Percentiles rank a stretch among this genome's conserved stretches.
Conservation (phyloP, 2,797 vertebrate genomes). For the Micromesistius poutassou region DNA sequence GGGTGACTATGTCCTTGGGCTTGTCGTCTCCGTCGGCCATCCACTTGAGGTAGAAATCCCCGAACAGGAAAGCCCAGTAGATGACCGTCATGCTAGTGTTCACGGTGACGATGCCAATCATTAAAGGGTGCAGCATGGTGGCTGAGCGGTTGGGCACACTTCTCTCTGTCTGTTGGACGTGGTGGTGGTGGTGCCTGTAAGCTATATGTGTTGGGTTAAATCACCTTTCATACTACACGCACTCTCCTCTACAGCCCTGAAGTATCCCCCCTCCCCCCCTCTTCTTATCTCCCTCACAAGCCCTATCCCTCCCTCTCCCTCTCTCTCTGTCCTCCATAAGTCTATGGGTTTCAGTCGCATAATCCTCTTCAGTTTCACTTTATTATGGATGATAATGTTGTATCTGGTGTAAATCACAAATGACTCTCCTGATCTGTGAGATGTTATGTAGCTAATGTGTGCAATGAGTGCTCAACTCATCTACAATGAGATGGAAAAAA, state of each 20-base stretch:
- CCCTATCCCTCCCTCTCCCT: constrained; percentile 21
- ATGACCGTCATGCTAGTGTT: constrained; percentile 64
- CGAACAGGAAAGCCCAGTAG: constrained; percentile 67
- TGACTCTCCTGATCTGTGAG: constrained; percentile 14
- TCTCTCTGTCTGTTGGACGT: constrained; percentile 22
- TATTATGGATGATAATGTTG: constrained; percentile 58
- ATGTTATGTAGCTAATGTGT: background rate
- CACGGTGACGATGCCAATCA: constrained; percentile 61
- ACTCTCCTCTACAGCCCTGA: constrained; percentile 31
- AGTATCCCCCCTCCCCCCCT: constrained; percentile 12
- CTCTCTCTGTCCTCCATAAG: constrained; percentile 48
- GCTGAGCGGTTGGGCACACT: constrained; percentile 16
- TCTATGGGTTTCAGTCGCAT: constrained; percentile 48
- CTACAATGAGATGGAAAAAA: background rate
- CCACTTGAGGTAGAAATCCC: constrained; percentile 58
- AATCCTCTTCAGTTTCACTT: constrained; percentile 70
- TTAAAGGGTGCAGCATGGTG: constrained; percentile 67
- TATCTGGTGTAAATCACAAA: constrained; percentile 50
- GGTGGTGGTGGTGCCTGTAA: constrained; percentile 17
- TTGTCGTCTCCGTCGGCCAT: constrained; percentile 55
- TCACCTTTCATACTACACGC: constrained; percentile 28
- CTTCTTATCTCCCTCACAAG: background rate
- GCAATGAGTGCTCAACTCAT: background rate
- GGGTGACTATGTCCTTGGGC: constrained; percentile 53
- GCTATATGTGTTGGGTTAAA: constrained; percentile 1